Conservation (phyloP, 1,140 invertebrate species). For the Cecropterus lyciades region DNA sequence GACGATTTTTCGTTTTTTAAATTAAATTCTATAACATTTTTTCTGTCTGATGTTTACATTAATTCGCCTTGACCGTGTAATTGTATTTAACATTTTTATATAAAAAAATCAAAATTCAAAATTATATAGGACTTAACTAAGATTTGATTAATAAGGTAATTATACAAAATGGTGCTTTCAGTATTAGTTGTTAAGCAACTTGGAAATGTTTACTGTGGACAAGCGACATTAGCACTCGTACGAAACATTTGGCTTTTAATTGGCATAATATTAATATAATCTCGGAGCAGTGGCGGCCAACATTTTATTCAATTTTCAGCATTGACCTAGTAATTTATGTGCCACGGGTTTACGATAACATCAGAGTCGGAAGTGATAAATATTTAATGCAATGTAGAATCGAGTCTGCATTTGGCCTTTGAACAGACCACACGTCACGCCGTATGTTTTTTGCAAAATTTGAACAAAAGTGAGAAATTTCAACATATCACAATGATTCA, state of each 20-base stretch:
- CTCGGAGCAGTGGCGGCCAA: constrained; percentile 20
- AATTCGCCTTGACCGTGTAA: not conserved
- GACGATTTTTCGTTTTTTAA: no score
- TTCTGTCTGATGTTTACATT: not conserved
- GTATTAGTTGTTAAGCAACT: constrained; percentile 79
- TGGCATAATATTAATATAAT: constrained; percentile 27
- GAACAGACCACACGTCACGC: no score
- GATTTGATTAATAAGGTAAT: constrained; percentile 69
- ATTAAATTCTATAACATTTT: not conserved
- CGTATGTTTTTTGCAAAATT: no score
- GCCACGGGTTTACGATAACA: no score
- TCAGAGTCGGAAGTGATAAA: no score
- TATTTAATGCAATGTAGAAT: no score
- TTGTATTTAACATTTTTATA: constrained; percentile 10
- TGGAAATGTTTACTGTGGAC: constrained; percentile 44
- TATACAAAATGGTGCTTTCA: constrained; percentile 77
- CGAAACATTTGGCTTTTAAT: constrained; percentile 55
- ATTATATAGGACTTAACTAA: constrained; percentile 55
- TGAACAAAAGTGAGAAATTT: no score
- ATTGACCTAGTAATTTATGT: no score
- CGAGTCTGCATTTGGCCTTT: no score
- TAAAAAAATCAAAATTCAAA: constrained; percentile 50
- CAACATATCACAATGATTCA: no score
- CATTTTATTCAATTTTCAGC: constrained; percentile 22
- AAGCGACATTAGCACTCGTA: constrained; percentile 31